Evolutionary conservation across 2,888 invertebrate species (phyloP), one percentile per base, ranked within the genome.

Genomic region (Macrosiphum euphorbiae): DNA sequence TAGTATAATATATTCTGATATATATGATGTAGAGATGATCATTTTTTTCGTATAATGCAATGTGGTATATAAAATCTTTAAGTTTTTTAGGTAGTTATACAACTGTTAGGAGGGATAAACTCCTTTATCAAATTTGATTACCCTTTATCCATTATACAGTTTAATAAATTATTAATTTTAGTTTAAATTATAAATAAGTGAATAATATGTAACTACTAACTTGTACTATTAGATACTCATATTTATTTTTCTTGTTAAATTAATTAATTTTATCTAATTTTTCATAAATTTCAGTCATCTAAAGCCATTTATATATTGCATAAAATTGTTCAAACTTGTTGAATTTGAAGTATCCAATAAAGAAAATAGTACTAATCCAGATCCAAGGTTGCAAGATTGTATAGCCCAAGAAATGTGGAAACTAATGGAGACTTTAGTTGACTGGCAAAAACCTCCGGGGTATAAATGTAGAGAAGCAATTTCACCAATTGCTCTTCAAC

Each of bases 401-500:
- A 97, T 98, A 96, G 97, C 98, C 1, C 98, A 98, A 95, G 98
- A 98, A 95, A 96, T 98, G 94, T 96, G 98, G 92, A 98, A 98
- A 96, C 97, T 98, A 86, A 96, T 98, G 94, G 97, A 98, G 95
- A 97, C 97, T 94, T 96, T 98, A 95, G 97, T 97, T 86, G 96
- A 96, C 26, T 94, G 94, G 88, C 92, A 94, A 95, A 97, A 97
- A 91, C 97, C 97, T 61, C 97, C 97, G n/a, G 96, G 97, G 0
- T 44, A 61, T 87, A 94, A 94, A 94, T 28, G 10, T 58, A 97
- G 98, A 95, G 97, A 97, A 24, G 97, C 98, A 10, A 98, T 98
- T 94, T 97, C 98, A 0, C 98, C 98, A 0, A 98, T 98, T 95
- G 97, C 98, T 95, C 96, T 98, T 94, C 98, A 98, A 95, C 96